phyloP scores from a whole-genome alignment of 2,888 invertebrate species.

The Lingula anatina region DNA sequence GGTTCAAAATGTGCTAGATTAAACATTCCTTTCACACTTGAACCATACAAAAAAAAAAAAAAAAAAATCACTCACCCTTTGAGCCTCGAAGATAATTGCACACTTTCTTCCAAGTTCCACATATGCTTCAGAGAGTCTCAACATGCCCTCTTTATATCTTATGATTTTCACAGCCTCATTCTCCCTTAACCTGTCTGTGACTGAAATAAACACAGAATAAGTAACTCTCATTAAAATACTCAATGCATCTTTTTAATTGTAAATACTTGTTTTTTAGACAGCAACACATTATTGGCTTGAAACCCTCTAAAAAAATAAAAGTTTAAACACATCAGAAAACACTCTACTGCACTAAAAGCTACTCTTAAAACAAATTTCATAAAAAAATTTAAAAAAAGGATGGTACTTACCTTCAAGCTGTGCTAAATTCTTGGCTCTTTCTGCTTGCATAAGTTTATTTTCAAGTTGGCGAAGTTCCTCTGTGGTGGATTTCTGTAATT shows the following conservation, averaged over 20 bases:
- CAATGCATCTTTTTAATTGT: neutral
- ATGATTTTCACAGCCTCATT: constrained; percentile 58
- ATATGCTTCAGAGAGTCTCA: constrained; percentile 55
- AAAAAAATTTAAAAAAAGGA: too few relatives aligned
- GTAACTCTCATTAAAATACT: too few relatives aligned
- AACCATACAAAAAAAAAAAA: too few relatives aligned
- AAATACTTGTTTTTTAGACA: neutral
- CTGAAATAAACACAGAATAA: constrained; percentile 33
- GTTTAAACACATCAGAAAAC: too few relatives aligned
- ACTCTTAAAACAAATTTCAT: too few relatives aligned
- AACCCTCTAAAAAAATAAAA: too few relatives aligned
- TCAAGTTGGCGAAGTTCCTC: constrained; percentile 53
- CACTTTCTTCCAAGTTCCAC: constrained; percentile 55
- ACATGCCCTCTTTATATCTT: constrained; percentile 54
- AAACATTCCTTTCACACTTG: too few relatives aligned
- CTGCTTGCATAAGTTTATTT: constrained; percentile 53
- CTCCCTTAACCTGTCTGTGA: constrained; percentile 54
- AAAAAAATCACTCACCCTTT: constrained; percentile 41
- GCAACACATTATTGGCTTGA: too few relatives aligned
- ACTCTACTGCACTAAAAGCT: too few relatives aligned
- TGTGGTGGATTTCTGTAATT: constrained; percentile 41
- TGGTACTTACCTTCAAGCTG: constrained; percentile 53
- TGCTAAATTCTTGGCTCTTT: constrained; percentile 54
- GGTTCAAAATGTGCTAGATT: too few relatives aligned
- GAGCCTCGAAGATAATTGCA: constrained; percentile 55